Evolutionary conservation across 1,140 invertebrate species (phyloP).

Genomic region (Aphelenchoides fujianensis): DNA sequence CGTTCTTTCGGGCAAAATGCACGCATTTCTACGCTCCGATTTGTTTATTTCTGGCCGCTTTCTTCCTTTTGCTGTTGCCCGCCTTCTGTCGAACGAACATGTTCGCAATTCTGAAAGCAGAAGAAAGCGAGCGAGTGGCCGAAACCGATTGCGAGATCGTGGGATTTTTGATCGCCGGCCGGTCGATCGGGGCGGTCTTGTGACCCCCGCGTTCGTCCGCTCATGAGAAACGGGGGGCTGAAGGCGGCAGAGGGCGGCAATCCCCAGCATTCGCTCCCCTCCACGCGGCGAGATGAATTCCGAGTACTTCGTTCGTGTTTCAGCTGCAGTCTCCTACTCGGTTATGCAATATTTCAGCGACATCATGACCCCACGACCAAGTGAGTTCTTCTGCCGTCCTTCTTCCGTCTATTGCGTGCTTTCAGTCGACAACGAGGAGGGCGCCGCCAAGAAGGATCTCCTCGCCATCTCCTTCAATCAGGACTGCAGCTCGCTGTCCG

Average conservation of each 20-base stretch:
- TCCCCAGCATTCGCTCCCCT: too few species aligned
- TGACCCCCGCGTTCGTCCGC: too few species aligned
- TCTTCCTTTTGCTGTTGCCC: not conserved
- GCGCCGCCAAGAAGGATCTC: not conserved
- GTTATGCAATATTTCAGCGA: constrained; percentile 1
- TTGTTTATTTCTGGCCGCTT: not conserved
- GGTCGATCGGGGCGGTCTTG: too few species aligned
- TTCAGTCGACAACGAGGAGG: not conserved
- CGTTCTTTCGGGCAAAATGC: too few species aligned
- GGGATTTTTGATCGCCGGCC: not conserved
- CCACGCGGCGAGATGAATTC: too few species aligned
- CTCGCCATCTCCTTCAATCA: constrained; percentile 45
- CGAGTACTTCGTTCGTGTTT: too few species aligned
- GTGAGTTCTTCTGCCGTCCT: not conserved
- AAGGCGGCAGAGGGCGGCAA: too few species aligned
- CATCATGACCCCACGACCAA: not conserved
- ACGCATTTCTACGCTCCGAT: too few species aligned
- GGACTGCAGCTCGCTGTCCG: constrained; percentile 36
- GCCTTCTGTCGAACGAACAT: not conserved
- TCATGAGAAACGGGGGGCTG: not conserved
- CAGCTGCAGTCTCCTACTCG: not conserved
- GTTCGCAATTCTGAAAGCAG: too few species aligned
- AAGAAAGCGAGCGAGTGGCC: too few species aligned
- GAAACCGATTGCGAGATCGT: not conserved
- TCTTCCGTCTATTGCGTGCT: not conserved